These are phyloP conservation scores for Tautogolabrus adspersus DNA, from an alignment of 2,113 vertebrate species.

Conservation along the genomic window DNA sequence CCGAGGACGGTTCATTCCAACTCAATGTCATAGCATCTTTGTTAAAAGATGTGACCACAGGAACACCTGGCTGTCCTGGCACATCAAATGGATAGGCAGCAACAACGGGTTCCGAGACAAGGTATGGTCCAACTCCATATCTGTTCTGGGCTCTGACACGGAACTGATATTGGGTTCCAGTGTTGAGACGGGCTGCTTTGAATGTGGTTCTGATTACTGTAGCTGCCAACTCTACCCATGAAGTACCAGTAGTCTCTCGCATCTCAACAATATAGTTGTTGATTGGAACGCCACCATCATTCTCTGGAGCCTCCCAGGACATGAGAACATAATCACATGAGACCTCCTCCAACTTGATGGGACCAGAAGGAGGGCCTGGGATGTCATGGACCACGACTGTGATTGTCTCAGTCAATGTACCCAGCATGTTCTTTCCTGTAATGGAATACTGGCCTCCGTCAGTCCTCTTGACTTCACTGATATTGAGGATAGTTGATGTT, in stretches of 20 bases:
- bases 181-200: slow-evolving; percentile 92
- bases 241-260: slow-evolving; percentile 94
- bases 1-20: slow-evolving; percentile 94
- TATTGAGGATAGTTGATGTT: slow-evolving; percentile 94
- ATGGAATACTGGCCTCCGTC: slow-evolving; percentile 93
- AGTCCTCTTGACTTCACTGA: slow-evolving; percentile 89
- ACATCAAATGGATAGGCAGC: slow-evolving; percentile 97
- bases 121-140: slow-evolving; percentile 91
- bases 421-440: slow-evolving; percentile 93
- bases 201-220: slow-evolving; percentile 97
- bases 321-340: slow-evolving; percentile 93
- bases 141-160: slow-evolving; percentile 98
- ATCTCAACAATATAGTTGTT: slow-evolving; percentile 97
- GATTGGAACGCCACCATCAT: slow-evolving; percentile 96
- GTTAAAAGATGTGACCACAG: slow-evolving; percentile 90
- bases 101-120: slow-evolving; percentile 88
- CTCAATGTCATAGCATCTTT: slow-evolving; percentile 95
- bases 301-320: slow-evolving; percentile 95
- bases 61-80: slow-evolving; percentile 93
- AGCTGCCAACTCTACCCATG: slow-evolving; percentile 93
- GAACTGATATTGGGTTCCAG: slow-evolving; percentile 96
- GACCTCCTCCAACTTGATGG: slow-evolving; percentile 95
- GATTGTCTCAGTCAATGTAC: slow-evolving; percentile 91
- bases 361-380: slow-evolving; percentile 95
- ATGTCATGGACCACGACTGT: slow-evolving; percentile 95